Percentiles rank a stretch among this genome's conserved stretches.
These are phyloP conservation scores for Baccha elongata DNA, from an alignment of 2,888 invertebrate species.

Conservation along the genomic window DNA sequence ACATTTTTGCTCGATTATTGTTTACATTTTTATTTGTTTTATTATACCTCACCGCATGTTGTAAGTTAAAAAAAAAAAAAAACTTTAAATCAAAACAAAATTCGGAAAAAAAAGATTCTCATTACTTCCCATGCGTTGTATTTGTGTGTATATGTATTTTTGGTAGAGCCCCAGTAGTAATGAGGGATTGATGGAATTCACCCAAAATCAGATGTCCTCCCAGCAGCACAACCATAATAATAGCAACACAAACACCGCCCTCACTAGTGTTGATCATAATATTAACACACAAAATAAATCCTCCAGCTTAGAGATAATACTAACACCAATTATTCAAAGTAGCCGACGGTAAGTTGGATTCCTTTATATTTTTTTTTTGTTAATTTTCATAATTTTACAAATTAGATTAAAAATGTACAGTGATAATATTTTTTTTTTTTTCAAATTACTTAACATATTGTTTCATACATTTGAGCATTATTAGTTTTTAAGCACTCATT, in stretches of 20 bases:
- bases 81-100: constrained; percentile 27
- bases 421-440: too few species aligned
- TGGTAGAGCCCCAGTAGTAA: constrained; percentile 74
- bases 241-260: constrained; percentile 68
- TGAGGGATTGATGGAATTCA: constrained; percentile 75
- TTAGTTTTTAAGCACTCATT: neutral
- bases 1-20: neutral
- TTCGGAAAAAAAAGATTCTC: constrained; percentile 34
- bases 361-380: constrained; percentile 8
- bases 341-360: constrained; percentile 82
- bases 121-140: constrained; percentile 56
- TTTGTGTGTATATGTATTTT: constrained; percentile 67
- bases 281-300: constrained; percentile 80
- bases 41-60: constrained; percentile 48
- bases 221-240: constrained; percentile 72
- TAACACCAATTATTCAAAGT: constrained; percentile 83
- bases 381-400: neutral
- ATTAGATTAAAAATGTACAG: too few species aligned
- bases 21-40: neutral
- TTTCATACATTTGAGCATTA: too few species aligned
- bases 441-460: too few species aligned
- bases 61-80: constrained; percentile 19
- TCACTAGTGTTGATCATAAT: constrained; percentile 71
- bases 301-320: constrained; percentile 83
- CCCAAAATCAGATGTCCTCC: constrained; percentile 73